Evolutionary conservation across 2,888 invertebrate genomes (phyloP).

Genomic region (Lamproptera curius): DNA sequence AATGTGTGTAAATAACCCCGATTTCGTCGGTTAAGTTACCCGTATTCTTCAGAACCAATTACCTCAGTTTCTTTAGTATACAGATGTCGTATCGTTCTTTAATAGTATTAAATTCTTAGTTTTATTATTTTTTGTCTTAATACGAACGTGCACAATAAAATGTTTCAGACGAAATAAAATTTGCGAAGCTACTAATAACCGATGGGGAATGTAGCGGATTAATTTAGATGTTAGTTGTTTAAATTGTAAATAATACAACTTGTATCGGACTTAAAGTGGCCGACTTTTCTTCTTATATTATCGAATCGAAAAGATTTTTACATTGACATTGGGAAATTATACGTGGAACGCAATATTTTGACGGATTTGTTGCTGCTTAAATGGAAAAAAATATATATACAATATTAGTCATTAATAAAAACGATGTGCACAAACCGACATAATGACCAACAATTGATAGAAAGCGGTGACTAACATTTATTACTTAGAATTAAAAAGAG

Average conservation of each 20-base stretch:
- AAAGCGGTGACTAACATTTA: constrained; percentile 8
- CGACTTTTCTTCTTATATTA: constrained; percentile 7
- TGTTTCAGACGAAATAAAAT: constrained; percentile 42
- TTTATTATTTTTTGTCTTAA: constrained; percentile 29
- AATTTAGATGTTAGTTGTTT: constrained; percentile 47
- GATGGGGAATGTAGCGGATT: constrained; percentile 44
- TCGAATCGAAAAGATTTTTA: constrained; percentile 3
- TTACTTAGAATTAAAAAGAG: neutral
- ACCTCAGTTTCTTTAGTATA: constrained; percentile 75
- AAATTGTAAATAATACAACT: constrained; percentile 60
- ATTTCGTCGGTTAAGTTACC: constrained; percentile 76
- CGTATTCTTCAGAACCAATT: constrained; percentile 73
- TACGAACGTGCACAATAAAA: constrained; percentile 48
- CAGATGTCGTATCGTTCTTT: constrained; percentile 58
- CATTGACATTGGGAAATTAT: constrained; percentile 31
- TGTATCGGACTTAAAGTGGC: constrained; percentile 26
- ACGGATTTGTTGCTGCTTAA: constrained; percentile 49
- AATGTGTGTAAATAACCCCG: no score
- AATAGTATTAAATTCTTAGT: constrained; percentile 63
- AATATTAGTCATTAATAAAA: constrained; percentile 49
- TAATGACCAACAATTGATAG: constrained; percentile 34
- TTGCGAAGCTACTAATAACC: constrained; percentile 42
- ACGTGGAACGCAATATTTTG: constrained; percentile 58
- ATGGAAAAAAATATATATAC: constrained; percentile 26
- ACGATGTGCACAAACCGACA: constrained; percentile 40